Conservation (phyloP, 2,113 vertebrate genomes). For the Vicugna pacos region DNA sequence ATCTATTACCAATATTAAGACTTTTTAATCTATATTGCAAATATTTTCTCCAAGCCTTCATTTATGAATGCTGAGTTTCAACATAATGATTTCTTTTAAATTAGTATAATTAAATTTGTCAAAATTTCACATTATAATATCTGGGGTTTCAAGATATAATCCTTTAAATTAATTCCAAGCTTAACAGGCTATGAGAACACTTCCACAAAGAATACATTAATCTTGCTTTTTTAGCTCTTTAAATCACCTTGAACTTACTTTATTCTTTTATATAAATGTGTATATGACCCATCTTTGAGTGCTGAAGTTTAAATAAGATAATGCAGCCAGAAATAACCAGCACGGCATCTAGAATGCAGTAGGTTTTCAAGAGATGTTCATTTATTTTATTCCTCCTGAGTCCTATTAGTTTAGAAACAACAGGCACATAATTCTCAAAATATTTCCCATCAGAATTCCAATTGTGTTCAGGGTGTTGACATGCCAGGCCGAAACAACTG, state of each 20-base stretch:
- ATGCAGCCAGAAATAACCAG: neutral
- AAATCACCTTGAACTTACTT: neutral
- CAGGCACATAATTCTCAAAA: constrained; percentile 26
- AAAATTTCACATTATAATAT: constrained; percentile 29
- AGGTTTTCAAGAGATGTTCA: constrained; percentile 21
- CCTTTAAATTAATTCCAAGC: constrained; percentile 51
- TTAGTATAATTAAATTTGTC: neutral
- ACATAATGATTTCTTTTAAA: neutral
- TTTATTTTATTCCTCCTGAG: constrained; percentile 28
- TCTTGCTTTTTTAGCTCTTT: neutral
- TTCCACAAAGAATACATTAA: constrained; percentile 53
- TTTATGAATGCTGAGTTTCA: constrained; percentile 15
- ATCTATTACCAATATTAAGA: constrained; percentile 18
- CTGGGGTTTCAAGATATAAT: constrained; percentile 16
- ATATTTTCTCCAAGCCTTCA: constrained; percentile 32
- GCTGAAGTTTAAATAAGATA: neutral
- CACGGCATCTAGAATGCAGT: neutral
- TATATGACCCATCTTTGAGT: neutral
- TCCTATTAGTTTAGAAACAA: neutral
- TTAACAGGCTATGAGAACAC: constrained; percentile 3
- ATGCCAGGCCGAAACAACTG: neutral
- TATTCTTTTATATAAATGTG: neutral
- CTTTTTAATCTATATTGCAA: constrained; percentile 21
- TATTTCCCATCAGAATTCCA: constrained; percentile 33
- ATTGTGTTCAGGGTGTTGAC: neutral